Percentiles rank a stretch among this genome's conserved stretches.
Conservation (phyloP, 2,888 invertebrate species). For the Adelphocoris suturalis region DNA sequence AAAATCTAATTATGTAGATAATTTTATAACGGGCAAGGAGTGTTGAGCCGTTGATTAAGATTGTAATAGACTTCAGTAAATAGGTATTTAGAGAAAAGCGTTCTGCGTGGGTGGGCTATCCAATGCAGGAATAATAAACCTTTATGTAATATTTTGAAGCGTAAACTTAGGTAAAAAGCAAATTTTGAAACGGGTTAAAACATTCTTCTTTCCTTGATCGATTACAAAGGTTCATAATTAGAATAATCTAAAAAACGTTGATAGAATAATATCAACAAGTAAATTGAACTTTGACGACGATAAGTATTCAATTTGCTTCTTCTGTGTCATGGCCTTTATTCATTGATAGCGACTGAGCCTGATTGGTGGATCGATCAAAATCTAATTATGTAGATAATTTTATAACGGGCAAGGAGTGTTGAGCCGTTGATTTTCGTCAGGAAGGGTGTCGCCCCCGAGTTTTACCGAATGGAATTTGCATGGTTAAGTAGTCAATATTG, state of each 20-base stretch:
- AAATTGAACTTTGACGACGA: not conserved
- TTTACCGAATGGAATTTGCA: conserved; percentile 70
- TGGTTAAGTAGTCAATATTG: conserved; percentile 71
- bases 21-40: conserved; percentile 45
- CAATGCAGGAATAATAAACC: no score
- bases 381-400: conserved; percentile 38
- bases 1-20: conserved; percentile 39
- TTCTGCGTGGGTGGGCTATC: no score
- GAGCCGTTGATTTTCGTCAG: conserved; percentile 45
- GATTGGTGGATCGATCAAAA: conserved; percentile 53
- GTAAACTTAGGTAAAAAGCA: no score
- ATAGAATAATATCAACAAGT: not conserved
- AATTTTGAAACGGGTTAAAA: not conserved
- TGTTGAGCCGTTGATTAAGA: conserved; percentile 43
- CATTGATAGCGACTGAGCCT: conserved; percentile 39
- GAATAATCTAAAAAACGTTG: no score
- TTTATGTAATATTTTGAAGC: no score
- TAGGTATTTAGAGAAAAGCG: no score
- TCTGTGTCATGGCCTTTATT: not conserved
- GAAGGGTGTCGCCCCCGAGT: conserved; percentile 9
- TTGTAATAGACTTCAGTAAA: no score
- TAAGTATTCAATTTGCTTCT: not conserved
- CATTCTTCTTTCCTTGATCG: not conserved
- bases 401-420: conserved; percentile 37
- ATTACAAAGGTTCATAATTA: no score